These are phyloP conservation scores for Peribatodes rhomboidaria DNA, from an alignment of 2,888 invertebrate species.

Conservation along the genomic window DNA sequence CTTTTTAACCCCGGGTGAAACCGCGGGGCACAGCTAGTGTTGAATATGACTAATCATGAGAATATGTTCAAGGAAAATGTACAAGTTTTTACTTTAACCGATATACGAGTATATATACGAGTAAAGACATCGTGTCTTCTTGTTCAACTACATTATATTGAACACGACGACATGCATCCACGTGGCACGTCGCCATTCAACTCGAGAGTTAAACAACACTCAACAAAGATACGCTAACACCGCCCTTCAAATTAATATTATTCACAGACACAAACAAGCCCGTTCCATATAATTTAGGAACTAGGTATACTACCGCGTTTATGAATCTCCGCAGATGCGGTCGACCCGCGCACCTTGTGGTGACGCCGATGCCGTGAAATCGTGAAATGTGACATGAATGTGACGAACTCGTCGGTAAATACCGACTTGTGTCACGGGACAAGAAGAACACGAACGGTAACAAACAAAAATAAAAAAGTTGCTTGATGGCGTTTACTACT, in stretches of 20 bases:
- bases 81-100: no score
- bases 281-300: slow-evolving; percentile 6
- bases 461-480: neutral
- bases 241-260: slow-evolving; percentile 8
- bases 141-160: no score
- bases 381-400: slow-evolving; percentile 15
- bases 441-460: neutral
- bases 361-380: slow-evolving; percentile 5
- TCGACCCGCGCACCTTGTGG: slow-evolving; percentile 9
- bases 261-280: neutral
- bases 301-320: neutral
- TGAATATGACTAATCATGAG: no score
- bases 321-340: slow-evolving; percentile 17
- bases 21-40: no score
- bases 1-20: no score
- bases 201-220: slow-evolving; percentile 7
- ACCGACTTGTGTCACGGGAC: slow-evolving; percentile 5
- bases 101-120: no score
- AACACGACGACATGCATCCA: neutral
- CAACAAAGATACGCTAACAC: slow-evolving; percentile 10
- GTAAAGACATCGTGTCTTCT: no score
- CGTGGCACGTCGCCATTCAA: neutral
- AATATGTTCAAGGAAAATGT: no score
- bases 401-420: slow-evolving; percentile 8
- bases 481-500: no score